Evolutionary conservation across 2,888 invertebrate genomes (phyloP).

Genomic region (Lasioglossum pauxillum): DNA sequence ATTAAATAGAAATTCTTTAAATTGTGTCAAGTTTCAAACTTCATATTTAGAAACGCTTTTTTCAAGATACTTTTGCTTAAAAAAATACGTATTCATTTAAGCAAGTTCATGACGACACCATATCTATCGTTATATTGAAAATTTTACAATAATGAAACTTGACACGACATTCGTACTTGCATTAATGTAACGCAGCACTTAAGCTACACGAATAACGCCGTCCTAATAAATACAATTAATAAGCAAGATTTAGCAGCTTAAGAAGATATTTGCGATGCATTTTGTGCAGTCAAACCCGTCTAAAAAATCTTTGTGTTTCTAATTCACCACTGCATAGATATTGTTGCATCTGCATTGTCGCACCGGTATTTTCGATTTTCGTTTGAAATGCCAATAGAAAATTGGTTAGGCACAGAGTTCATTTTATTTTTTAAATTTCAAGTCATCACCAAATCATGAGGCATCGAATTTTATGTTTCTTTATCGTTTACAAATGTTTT

Average conservation of each 20-base stretch:
- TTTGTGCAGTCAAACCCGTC: conserved; percentile 70
- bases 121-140: conserved; percentile 32
- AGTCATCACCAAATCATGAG: conserved; percentile 74
- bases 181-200: conserved; percentile 78
- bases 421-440: conserved; percentile 53
- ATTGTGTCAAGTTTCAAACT: conserved; percentile 77
- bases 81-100: conserved; percentile 46
- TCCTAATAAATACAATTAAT: conserved; percentile 81
- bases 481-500: conserved; percentile 1
- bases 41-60: conserved; percentile 26
- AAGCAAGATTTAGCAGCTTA: conserved; percentile 77
- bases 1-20: conserved; percentile 79
- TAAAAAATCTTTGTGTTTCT: conserved; percentile 61
- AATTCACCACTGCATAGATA: conserved; percentile 44
- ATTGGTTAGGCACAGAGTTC: conserved; percentile 72
- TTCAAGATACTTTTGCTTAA: conserved; percentile 29
- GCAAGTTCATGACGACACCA: conserved; percentile 21
- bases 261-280: conserved; percentile 78
- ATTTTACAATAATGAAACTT: conserved; percentile 71
- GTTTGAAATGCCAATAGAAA: conserved; percentile 68
- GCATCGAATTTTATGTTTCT: conserved; percentile 40
- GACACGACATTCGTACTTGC: conserved; percentile 77
- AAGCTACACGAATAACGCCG: conserved; percentile 78
- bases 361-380: conserved; percentile 56
- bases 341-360: conserved; percentile 56